Evolutionary conservation across 2,888 invertebrate species (phyloP).

Genomic region (Hirtodrosophila cameraria): DNA sequence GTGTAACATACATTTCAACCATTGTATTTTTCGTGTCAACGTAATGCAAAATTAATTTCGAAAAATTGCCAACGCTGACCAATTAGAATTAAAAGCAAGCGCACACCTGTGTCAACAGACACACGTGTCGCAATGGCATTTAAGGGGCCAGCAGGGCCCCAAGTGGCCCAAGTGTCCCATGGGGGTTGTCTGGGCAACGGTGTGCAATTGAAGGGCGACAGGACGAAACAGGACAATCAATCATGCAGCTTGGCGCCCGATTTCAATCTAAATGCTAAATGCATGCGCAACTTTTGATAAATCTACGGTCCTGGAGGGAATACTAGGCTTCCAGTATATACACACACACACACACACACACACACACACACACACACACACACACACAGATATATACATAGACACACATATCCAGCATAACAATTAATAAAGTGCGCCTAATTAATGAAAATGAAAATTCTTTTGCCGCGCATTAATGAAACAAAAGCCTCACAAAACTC

Average conservation of each 20-base stretch:
- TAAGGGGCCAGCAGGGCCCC: not conserved
- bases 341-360: not conserved
- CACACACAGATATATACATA: not conserved
- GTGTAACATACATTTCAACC: not conserved
- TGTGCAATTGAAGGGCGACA: constrained; percentile 18
- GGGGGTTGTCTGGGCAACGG: constrained; percentile 21
- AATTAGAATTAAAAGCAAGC: constrained; percentile 61
- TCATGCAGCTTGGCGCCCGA: constrained; percentile 51
- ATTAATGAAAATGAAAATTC: constrained; percentile 53
- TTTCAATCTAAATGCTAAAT: constrained; percentile 64
- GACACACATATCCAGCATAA: not conserved
- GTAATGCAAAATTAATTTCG: constrained; percentile 60
- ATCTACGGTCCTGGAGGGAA: constrained; percentile 30
- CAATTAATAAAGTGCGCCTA: constrained; percentile 44
- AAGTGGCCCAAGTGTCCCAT: constrained; percentile 11
- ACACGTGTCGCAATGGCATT: too few relatives aligned
- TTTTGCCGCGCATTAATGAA: constrained; percentile 24
- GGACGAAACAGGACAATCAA: constrained; percentile 47
- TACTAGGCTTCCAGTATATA: constrained; percentile 6
- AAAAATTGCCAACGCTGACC: constrained; percentile 62
- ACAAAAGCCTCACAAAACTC: constrained; percentile 11
- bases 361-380: not conserved
- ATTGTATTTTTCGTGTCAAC: constrained; percentile 26
- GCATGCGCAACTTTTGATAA: constrained; percentile 51
- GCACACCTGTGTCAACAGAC: constrained; percentile 66